phyloP scores from a whole-genome alignment of 2,888 invertebrate species.

The Plusia festucae region DNA sequence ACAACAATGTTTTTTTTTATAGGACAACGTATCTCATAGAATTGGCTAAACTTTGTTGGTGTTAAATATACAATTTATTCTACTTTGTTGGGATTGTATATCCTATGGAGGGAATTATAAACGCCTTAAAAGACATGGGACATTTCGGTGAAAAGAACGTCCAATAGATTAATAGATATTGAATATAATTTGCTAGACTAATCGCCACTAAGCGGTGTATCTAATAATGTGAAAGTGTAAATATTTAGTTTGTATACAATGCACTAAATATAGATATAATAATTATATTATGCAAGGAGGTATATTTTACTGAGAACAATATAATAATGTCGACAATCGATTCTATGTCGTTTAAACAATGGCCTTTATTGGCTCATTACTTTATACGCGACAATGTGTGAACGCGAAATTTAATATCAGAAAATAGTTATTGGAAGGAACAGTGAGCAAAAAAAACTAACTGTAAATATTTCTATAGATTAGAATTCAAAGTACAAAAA shows the following conservation, averaged over 20 bases:
- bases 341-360: background rate
- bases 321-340: slow-evolving; percentile 15
- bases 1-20: background rate
- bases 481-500: no score
- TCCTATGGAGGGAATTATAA: slow-evolving; percentile 6
- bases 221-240: slow-evolving; percentile 44
- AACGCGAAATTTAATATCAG: background rate
- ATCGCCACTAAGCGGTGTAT: slow-evolving; percentile 13
- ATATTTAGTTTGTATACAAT: slow-evolving; percentile 45
- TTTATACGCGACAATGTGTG: slow-evolving; percentile 1
- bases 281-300: slow-evolving; percentile 21
- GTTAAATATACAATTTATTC: slow-evolving; percentile 4
- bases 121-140: background rate
- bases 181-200: slow-evolving; percentile 6
- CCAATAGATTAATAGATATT: background rate
- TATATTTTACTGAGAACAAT: slow-evolving; percentile 26
- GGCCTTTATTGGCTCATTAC: background rate
- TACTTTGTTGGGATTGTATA: slow-evolving; percentile 5
- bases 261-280: slow-evolving; percentile 32
- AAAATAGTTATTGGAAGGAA: background rate
- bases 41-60: background rate
- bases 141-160: background rate
- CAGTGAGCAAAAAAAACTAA: background rate
- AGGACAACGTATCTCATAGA: background rate
- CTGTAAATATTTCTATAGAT: background rate